phyloP scores from a whole-genome alignment of 2,888 invertebrate genomes.

The Punctoribates punctum region DNA sequence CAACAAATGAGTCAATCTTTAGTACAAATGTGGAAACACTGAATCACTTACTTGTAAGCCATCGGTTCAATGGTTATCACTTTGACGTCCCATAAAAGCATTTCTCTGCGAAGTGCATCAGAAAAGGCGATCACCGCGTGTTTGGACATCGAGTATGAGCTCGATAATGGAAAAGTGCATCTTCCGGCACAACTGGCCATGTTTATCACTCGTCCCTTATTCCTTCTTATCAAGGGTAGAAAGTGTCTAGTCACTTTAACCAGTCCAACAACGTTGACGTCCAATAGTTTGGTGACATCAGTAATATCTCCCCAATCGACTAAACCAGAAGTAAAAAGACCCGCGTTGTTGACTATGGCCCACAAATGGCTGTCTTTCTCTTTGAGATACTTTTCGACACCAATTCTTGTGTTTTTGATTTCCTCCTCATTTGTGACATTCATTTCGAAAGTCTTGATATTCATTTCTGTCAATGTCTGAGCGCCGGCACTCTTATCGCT shows the following conservation, averaged over 20 bases:
- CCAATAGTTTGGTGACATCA: background rate
- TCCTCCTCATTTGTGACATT: conserved; percentile 38
- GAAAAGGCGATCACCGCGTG: conserved; percentile 56
- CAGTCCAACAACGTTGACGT: conserved; percentile 28
- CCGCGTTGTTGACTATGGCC: conserved; percentile 38
- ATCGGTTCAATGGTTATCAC: conserved; percentile 57
- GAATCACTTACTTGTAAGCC: conserved; percentile 48
- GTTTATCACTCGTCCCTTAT: conserved; percentile 54
- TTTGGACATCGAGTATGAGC: conserved; percentile 56
- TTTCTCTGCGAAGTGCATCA: conserved; percentile 54
- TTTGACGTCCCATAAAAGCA: conserved; percentile 52
- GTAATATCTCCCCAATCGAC: conserved; percentile 35
- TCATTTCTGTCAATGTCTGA: background rate
- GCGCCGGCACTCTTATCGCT: conserved; percentile 25
- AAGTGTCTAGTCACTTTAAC: conserved; percentile 22
- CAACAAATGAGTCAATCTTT: too few relatives aligned
- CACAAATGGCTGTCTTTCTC: background rate
- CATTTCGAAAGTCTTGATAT: conserved; percentile 4
- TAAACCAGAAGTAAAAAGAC: background rate
- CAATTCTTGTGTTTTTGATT: background rate
- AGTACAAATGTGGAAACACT: background rate
- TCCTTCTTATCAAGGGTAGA: conserved; percentile 11
- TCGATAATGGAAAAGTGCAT: conserved; percentile 54
- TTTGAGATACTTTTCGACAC: background rate
- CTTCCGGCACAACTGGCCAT: conserved; percentile 54